Evolutionary conservation across 2,113 vertebrate species (phyloP), one percentile per base, ranked within the genome.

Genomic region (Charina bottae): DNA sequence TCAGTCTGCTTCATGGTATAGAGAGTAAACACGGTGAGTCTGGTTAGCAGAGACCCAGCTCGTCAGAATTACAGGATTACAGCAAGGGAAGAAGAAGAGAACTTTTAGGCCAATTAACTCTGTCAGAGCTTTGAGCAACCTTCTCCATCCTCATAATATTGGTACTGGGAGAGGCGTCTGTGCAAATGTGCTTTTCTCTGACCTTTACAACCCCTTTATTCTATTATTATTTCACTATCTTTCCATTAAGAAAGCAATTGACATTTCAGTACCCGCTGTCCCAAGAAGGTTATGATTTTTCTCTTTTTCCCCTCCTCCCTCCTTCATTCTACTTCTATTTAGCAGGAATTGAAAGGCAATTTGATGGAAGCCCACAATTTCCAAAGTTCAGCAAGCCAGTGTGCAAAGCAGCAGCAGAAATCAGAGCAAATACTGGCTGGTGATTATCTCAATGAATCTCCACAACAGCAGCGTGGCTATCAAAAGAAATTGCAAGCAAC

Each of bases 211-310:
- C 46, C 72, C 15, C 91, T 83, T 42, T 6, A 26, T 68, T 46
- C 68, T 78, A 17, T 53, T 90, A 49, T 85, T 46, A 13, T 72
- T 87, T 49, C 78, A 53, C 53, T 56, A 28, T 83, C 42, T 90
- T 90, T 90, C 92, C 56, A 87, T 87, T 92, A 92, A 89, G 72
- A 90, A 88, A 78, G 89, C 85, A 83, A 87, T 87, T 90, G 85
- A 83, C 89, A 90, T 93, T 93, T 90, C 10, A 53, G n/a, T 19
- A 87, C 12, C 89, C 90, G 68, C 28, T 23, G 56, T 83, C 89
- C 68, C 13, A 2, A 60, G 23, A 62, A 90, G 64, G 91, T 92
- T 64, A 89, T 19, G 23, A 83, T 85, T 89, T 85, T 23, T 84
- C 17, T 42, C 8, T 54, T 6, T 64, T 24, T 55, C 49, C 64